These are phyloP conservation scores for Agonopterix subpropinquella DNA, from an alignment of 2,888 invertebrate genomes.

Conservation along the genomic window DNA sequence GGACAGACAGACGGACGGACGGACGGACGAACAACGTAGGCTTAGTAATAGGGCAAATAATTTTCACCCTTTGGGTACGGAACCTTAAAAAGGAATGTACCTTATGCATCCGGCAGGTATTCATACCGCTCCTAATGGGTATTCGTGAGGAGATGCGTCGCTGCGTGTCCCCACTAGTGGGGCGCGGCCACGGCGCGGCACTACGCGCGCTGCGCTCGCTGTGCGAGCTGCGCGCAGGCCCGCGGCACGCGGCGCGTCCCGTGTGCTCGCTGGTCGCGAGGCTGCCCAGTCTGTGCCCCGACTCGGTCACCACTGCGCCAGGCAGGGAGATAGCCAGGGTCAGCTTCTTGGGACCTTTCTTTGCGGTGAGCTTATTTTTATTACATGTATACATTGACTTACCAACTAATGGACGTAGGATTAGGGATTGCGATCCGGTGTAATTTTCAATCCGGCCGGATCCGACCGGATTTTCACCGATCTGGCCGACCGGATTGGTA, in stretches of 20 bases:
- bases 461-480: no score
- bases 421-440: no score
- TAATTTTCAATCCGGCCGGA: no score
- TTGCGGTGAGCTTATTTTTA: constrained; percentile 76
- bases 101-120: constrained; percentile 40
- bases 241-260: constrained; percentile 81
- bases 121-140: constrained; percentile 57
- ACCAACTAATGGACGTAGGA: no score
- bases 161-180: constrained; percentile 80
- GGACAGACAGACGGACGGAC: no score
- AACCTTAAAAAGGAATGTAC: no score
- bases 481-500: no score
- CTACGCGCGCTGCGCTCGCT: constrained; percentile 86
- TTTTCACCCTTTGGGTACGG: no score
- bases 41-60: no score
- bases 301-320: constrained; percentile 81
- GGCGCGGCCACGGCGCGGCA: constrained; percentile 80
- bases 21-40: no score
- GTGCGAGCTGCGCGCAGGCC: constrained; percentile 84
- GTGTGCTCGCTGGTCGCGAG: constrained; percentile 69
- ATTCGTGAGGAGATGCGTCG: constrained; percentile 78
- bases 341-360: constrained; percentile 93
- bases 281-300: constrained; percentile 79
- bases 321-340: constrained; percentile 92
- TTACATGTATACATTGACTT: background rate